Base-by-base conservation (phyloP, 2,113 vertebrate genomes). In the Halichoeres trimaculatus region DNA sequence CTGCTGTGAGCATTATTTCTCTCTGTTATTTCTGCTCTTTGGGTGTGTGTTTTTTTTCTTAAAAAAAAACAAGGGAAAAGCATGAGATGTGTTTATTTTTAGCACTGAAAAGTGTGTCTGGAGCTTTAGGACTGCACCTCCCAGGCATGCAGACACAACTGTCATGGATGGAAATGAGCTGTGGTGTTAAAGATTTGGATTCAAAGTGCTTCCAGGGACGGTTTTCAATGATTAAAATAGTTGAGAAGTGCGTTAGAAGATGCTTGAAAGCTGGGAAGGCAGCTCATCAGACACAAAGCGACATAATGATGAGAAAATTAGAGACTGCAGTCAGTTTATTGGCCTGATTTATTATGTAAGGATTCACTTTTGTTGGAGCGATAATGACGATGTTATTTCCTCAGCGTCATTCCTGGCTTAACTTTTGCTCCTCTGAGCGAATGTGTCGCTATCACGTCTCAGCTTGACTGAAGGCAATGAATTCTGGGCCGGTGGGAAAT, bases 401-500 rank as follows among this genome's bases (percentile, higher is more conserved):
- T 54, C 61, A 24, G 58, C 60, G 40, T 74, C 74, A 53, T 73
- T 30, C 58, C 26, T 3, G 6, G 50, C 62, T 58, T 60, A 85
- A 89, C 68, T 74, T 30, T 76, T 26, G 54, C 2, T 76, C 81
- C 79, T 59, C 41, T 1, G 74, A 79, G 81, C 70, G 8, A 30
- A 43, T 67, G 65, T 76, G 78, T 81, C 9, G 23, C 64, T 61
- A 24, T 50, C 40, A 71, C 70, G 41, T 62, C 51, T 76, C 53
- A 57, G 23, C 22, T 43, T 10, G 43, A 80, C 69, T 76, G 51
- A 55, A 74, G 66, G 78, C 73, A 84, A 80, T 85, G 76, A 76
- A 76, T 81, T 78, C 50, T n/a, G 50, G 73, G 62, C 85, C 80
- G 7, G 36, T 75, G 85, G 84, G 85, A 89, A 90, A 88, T 88